Evolutionary conservation across 2,113 vertebrate genomes (phyloP).

Genomic region (Sula dactylatra): DNA sequence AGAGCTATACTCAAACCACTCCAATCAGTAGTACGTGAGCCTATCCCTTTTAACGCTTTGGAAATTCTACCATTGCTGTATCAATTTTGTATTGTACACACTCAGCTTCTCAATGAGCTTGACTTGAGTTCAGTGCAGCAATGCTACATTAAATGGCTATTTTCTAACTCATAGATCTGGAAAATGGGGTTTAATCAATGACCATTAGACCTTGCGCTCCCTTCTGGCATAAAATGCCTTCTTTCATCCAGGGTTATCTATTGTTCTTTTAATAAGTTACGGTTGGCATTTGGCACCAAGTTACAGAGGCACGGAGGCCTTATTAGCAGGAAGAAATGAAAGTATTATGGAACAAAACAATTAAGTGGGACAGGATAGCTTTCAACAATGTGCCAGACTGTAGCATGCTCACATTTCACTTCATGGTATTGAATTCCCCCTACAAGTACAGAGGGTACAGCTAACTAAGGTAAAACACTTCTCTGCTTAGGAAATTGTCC

Average conservation of each 20-base stretch:
- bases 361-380: neutral
- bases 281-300: slow-evolving; percentile 10
- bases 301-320: neutral
- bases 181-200: slow-evolving; percentile 73
- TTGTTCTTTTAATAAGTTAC: slow-evolving; percentile 19
- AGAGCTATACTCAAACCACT: neutral
- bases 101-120: neutral
- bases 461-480: neutral
- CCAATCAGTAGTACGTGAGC: neutral
- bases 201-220: slow-evolving; percentile 53
- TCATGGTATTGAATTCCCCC: neutral
- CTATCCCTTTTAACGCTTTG: neutral
- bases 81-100: neutral
- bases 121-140: slow-evolving; percentile 17
- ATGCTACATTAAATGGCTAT: slow-evolving; percentile 66
- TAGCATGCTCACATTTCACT: neutral
- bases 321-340: slow-evolving; percentile 10
- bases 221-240: slow-evolving; percentile 52
- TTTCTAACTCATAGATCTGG: slow-evolving; percentile 72
- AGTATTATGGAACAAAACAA: slow-evolving; percentile 14
- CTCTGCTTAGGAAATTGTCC: neutral
- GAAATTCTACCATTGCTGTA: neutral
- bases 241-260: neutral
- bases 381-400: neutral
- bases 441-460: neutral